These are phyloP conservation scores for Sphecodes monilicornis DNA, from an alignment of 2,888 invertebrate genomes.

Conservation along the genomic window DNA sequence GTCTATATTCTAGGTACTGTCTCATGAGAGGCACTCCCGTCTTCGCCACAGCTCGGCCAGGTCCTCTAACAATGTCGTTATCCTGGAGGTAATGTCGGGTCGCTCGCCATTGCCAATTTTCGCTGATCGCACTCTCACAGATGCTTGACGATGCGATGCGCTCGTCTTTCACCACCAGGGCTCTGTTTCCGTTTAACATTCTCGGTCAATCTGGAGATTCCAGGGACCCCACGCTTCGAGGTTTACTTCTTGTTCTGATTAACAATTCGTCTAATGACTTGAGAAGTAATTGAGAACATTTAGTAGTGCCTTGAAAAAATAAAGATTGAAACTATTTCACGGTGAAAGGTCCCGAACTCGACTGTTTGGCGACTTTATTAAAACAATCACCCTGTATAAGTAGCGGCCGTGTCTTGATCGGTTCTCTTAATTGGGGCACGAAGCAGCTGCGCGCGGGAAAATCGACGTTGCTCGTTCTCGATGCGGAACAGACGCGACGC, in stretches of 20 bases:
- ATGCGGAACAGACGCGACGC: conserved; percentile 20
- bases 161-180: neutral
- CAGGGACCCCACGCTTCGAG: fast-evolving
- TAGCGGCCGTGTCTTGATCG: neutral
- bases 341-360: neutral
- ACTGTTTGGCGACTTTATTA: neutral
- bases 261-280: no score
- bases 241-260: neutral
- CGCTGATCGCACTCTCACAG: neutral
- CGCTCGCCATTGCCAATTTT: neutral
- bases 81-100: neutral
- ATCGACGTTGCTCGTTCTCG: conserved; percentile 14
- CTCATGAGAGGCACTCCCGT: neutral
- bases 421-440: conserved; percentile 18
- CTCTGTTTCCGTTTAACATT: neutral
- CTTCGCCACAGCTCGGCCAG: neutral
- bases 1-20: neutral
- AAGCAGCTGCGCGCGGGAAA: conserved; percentile 16
- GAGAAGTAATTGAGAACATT: no score
- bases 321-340: no score
- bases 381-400: neutral
- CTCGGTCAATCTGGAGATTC: neutral
- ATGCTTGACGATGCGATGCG: neutral
- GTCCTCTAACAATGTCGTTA: neutral
- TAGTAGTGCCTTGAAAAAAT: neutral